Conservation (phyloP, 1,140 invertebrate species). For the Atta texana region DNA sequence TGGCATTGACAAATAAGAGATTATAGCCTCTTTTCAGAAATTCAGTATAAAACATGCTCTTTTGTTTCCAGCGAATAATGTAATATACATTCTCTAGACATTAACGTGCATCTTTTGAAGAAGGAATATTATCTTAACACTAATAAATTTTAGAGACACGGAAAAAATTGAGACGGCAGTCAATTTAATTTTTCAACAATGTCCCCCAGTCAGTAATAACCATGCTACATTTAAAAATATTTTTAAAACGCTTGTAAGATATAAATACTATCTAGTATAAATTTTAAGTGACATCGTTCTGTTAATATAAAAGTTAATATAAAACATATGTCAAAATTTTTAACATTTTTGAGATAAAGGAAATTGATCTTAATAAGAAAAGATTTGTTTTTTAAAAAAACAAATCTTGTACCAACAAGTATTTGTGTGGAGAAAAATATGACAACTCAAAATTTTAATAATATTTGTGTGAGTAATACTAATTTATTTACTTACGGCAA, state of each 20-base stretch:
- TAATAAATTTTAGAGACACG: background rate
- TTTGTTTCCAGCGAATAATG: background rate
- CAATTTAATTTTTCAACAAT: background rate
- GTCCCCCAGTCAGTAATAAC: too few species aligned
- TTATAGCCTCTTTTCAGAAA: background rate
- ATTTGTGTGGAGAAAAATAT: too few species aligned
- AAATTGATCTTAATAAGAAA: too few species aligned
- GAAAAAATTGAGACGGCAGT: background rate
- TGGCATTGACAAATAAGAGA: background rate
- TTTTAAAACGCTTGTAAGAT: background rate
- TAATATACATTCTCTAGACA: background rate
- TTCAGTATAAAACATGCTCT: background rate
- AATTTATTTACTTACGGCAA: too few species aligned
- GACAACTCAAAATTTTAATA: too few species aligned
- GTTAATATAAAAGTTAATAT: too few species aligned
- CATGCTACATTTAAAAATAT: background rate
- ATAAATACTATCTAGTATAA: background rate
- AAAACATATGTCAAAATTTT: too few species aligned
- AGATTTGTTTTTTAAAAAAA: too few species aligned
- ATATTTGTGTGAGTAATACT: too few species aligned
- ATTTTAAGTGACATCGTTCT: background rate
- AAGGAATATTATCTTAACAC: background rate
- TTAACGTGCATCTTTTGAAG: background rate
- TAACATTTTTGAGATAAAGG: too few species aligned
- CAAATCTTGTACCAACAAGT: too few species aligned